Conservation (phyloP, 2,888 invertebrate species). For the Scrobipalpa atriplicella region DNA sequence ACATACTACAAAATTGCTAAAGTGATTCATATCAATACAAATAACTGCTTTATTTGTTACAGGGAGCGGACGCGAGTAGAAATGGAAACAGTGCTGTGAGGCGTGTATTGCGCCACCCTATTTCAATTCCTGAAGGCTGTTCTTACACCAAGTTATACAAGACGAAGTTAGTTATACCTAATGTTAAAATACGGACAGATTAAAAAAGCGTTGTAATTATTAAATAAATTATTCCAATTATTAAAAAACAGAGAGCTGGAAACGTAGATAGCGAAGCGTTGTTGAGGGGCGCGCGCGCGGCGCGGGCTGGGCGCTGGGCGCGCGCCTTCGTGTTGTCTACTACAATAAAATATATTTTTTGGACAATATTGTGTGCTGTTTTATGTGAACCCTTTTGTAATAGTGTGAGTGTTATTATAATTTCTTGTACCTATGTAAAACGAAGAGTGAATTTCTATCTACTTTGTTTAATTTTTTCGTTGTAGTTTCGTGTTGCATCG, state of each 20-base stretch:
- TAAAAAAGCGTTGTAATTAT: slow-evolving; percentile 82
- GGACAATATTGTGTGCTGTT: slow-evolving; percentile 65
- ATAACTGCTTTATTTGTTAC: slow-evolving; percentile 43
- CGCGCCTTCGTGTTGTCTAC: slow-evolving; percentile 80
- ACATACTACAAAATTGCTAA: too few species aligned
- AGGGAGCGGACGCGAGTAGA: slow-evolving; percentile 88
- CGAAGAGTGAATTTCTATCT: background rate
- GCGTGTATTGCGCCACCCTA: slow-evolving; percentile 77
- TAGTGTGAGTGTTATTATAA: background rate
- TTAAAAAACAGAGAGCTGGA: slow-evolving; percentile 78
- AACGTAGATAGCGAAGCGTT: slow-evolving; percentile 79
- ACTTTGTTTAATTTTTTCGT: background rate
- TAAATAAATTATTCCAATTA: slow-evolving; percentile 84
- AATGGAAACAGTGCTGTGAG: slow-evolving; percentile 97
- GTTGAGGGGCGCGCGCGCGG: slow-evolving; percentile 79
- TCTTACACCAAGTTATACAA: slow-evolving; percentile 83
- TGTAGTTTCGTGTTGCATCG: too few species aligned
- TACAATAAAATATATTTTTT: slow-evolving; percentile 83
- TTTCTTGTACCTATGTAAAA: background rate
- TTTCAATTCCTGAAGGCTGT: slow-evolving; percentile 83
- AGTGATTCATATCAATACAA: background rate
- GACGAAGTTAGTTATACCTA: slow-evolving; percentile 82
- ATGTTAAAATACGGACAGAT: slow-evolving; percentile 81
- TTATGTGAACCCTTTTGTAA: slow-evolving; percentile 1
- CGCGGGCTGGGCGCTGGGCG: slow-evolving; percentile 78